phyloP scores from a whole-genome alignment of 2,113 vertebrate genomes.

The Pseudorectes ferrugineus region DNA sequence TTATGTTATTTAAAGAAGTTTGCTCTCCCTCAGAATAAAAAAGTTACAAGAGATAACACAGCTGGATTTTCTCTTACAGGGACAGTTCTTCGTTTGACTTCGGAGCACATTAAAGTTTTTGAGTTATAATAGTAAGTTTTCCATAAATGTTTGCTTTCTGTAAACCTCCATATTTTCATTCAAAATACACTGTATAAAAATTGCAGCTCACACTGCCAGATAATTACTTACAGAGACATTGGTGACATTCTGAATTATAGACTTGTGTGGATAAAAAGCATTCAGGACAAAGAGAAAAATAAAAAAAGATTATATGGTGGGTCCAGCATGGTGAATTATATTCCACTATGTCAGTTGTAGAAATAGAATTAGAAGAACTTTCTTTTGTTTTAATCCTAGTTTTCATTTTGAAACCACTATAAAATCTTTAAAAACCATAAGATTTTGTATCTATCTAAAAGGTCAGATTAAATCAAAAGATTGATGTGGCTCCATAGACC shows the following conservation, averaged over 20 bases:
- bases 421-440: background rate
- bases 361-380: background rate
- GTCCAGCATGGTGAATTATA: background rate
- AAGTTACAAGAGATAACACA: background rate
- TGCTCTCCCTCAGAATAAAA: background rate
- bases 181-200: background rate
- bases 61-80: background rate
- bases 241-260: background rate
- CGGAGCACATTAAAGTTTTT: background rate
- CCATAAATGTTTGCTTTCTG: background rate
- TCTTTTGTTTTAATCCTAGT: background rate
- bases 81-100: background rate
- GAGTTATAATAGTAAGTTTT: background rate
- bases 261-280: background rate
- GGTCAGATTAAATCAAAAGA: background rate
- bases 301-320: background rate
- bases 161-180: background rate
- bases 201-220: background rate
- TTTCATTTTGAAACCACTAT: background rate
- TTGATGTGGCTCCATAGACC: background rate
- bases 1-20: conserved; percentile 51
- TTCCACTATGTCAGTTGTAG: background rate
- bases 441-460: background rate
- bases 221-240: background rate
- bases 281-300: background rate